Evolutionary conservation across 1,140 invertebrate species (phyloP).

Genomic region (Himalopsyche phryganea): DNA sequence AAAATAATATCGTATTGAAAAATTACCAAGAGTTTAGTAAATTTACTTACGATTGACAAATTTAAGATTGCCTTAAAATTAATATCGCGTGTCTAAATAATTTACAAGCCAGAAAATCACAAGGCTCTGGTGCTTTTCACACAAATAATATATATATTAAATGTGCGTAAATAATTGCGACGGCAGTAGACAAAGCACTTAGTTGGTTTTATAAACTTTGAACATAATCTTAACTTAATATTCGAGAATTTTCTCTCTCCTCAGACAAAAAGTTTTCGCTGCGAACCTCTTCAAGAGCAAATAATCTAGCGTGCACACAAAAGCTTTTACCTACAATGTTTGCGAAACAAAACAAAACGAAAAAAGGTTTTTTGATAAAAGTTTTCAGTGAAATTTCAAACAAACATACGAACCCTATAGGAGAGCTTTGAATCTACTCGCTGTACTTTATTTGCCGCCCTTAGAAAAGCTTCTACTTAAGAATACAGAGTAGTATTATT

Average conservation of each 20-base stretch:
- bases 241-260: not conserved
- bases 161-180: too few species aligned
- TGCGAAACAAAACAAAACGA: slow-evolving; percentile 25
- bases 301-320: slow-evolving; percentile 24
- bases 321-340: slow-evolving; percentile 27
- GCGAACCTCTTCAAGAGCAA: slow-evolving; percentile 9
- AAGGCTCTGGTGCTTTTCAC: too few species aligned
- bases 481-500: not conserved
- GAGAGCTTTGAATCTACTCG: not conserved
- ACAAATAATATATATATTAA: too few species aligned
- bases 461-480: not conserved
- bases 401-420: slow-evolving; percentile 1
- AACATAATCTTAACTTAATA: too few species aligned
- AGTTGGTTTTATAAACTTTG: too few species aligned
- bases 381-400: slow-evolving; percentile 23
- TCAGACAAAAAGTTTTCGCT: not conserved
- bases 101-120: too few species aligned
- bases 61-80: too few species aligned
- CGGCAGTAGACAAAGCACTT: too few species aligned
- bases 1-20: too few species aligned
- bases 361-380: slow-evolving; percentile 23
- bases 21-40: too few species aligned
- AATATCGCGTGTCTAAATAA: too few species aligned
- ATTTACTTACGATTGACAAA: too few species aligned
- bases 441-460: slow-evolving; percentile 5